Percentiles rank a stretch among this genome's conserved stretches.
These are phyloP conservation scores for Drosophila melanosoma DNA, from an alignment of 2,888 invertebrate genomes.

Conservation along the genomic window DNA sequence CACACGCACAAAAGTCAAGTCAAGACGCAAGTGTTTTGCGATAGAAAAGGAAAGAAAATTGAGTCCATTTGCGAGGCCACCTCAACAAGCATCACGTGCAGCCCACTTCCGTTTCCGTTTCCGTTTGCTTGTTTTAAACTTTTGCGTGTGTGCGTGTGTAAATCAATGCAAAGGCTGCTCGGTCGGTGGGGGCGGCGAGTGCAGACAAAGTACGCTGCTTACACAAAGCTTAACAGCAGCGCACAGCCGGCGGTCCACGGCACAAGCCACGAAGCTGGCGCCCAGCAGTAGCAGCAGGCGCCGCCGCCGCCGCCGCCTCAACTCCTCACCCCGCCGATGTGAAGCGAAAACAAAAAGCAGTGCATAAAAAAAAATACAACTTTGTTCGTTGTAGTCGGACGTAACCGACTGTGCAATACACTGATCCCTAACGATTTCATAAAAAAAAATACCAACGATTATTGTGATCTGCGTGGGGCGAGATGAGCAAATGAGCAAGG, in stretches of 20 bases:
- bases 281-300: neutral
- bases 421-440: neutral
- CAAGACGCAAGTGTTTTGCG: constrained; percentile 66
- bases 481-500: neutral
- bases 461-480: too few species aligned
- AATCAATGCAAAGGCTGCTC: constrained; percentile 64
- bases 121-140: constrained; percentile 79
- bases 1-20: constrained; percentile 48
- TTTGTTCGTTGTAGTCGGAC: neutral
- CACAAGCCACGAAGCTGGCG: constrained; percentile 17
- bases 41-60: constrained; percentile 60
- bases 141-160: constrained; percentile 55
- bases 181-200: constrained; percentile 9
- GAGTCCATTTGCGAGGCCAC: constrained; percentile 44
- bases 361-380: constrained; percentile 53
- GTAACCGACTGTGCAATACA: neutral
- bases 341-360: constrained; percentile 72
- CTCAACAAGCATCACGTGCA: constrained; percentile 76
- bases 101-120: constrained; percentile 79
- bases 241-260: constrained; percentile 64
- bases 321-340: constrained; percentile 20
- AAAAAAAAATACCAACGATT: neutral
- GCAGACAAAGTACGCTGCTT: constrained; percentile 77
- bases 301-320: neutral
- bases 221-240: constrained; percentile 79